Evolutionary conservation across 2,888 invertebrate species (phyloP).

Genomic region (Lasioglossum villosulum): DNA sequence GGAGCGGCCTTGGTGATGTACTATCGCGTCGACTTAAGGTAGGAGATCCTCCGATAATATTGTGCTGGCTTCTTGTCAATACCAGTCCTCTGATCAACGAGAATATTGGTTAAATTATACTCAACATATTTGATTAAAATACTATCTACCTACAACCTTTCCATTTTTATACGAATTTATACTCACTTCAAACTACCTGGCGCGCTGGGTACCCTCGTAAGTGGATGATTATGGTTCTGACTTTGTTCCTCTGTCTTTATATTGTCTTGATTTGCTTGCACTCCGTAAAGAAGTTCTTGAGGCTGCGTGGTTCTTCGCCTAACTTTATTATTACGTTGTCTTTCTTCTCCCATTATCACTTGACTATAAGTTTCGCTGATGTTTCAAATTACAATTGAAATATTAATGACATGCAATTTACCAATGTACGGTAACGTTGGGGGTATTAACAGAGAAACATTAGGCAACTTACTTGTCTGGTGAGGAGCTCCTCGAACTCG

Average conservation of each 20-base stretch:
- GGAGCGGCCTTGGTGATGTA: constrained; percentile 82
- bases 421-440: neutral
- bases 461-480: constrained; percentile 85
- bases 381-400: constrained; percentile 31
- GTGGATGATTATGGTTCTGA: constrained; percentile 82
- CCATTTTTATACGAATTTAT: neutral
- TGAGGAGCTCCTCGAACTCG: constrained; percentile 86
- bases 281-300: constrained; percentile 89
- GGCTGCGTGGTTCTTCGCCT: constrained; percentile 88
- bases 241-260: constrained; percentile 80
- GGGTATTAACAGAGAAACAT: constrained; percentile 10
- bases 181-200: constrained; percentile 91
- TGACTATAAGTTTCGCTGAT: constrained; percentile 77
- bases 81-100: constrained; percentile 78
- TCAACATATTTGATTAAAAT: neutral
- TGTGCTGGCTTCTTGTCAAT: constrained; percentile 80
- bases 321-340: constrained; percentile 85
- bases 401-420: constrained; percentile 8
- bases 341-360: constrained; percentile 79
- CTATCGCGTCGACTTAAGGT: constrained; percentile 82
- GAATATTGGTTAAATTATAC: neutral
- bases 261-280: constrained; percentile 77
- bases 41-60: constrained; percentile 79
- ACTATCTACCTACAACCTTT: neutral
- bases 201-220: constrained; percentile 90